A percentile compares a stretch with the other conserved stretches of the same genome.
Conservation (phyloP, 2,888 invertebrate genomes). For the Baronia brevicornis region DNA sequence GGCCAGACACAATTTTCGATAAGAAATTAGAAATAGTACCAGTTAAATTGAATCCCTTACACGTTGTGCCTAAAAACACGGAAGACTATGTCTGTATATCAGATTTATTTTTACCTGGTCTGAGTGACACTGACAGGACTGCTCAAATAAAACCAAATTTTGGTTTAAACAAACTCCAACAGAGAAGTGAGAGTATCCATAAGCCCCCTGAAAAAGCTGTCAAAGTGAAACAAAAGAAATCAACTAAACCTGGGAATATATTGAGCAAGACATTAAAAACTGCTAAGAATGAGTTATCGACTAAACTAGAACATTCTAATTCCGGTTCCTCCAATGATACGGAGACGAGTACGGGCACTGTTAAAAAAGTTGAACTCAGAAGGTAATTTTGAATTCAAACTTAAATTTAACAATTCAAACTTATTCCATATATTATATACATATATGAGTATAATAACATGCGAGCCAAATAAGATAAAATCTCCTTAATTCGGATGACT, state of each 20-base stretch:
- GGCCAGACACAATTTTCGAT: constrained; percentile 54
- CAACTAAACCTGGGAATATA: constrained; percentile 43
- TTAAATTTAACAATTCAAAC: not conserved
- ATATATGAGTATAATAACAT: too few species aligned
- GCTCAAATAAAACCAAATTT: constrained; percentile 66
- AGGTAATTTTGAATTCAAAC: constrained; percentile 17
- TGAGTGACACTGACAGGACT: constrained; percentile 47
- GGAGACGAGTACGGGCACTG: constrained; percentile 68
- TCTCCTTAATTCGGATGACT: too few species aligned
- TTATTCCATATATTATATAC: too few species aligned
- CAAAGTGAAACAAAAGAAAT: constrained; percentile 52
- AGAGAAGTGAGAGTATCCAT: constrained; percentile 62
- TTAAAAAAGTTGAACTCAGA: constrained; percentile 50
- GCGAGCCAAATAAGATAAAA: too few species aligned
- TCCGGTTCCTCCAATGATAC: constrained; percentile 77
- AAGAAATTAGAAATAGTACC: constrained; percentile 65
- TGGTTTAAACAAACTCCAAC: constrained; percentile 55
- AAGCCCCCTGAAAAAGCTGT: constrained; percentile 59
- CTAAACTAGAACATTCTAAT: constrained; percentile 67
- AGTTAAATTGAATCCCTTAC: constrained; percentile 53
- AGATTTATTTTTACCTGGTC: constrained; percentile 52
- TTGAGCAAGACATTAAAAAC: constrained; percentile 42
- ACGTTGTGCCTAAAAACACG: constrained; percentile 36
- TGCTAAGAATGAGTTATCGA: constrained; percentile 33
- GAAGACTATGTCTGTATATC: constrained; percentile 60